Evolutionary conservation across 2,113 vertebrate species (phyloP), one percentile per base, ranked within the genome.

Genomic region (Aldabrachelys gigantea): DNA sequence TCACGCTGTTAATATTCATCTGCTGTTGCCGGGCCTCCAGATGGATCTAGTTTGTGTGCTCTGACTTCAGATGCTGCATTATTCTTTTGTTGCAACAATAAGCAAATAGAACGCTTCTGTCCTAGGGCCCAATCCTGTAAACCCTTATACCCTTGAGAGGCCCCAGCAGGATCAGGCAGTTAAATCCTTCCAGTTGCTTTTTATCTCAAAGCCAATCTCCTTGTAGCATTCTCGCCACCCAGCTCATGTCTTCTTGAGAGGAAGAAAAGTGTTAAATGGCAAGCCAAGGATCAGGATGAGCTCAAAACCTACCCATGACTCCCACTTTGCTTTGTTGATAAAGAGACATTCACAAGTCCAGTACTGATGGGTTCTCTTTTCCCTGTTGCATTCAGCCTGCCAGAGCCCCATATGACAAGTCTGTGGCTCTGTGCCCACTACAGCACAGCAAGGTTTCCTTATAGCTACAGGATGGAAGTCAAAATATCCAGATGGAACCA

Each of bases 1-100:
- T 80, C 79, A 35, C 52, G 49, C 82, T 85, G 90, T 97, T 97
- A 96, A 94, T 87, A 97, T 97, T 97, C 97, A 88, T 91, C 85
- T 89, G 78, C 80, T 91, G 85, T 95, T 89, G 89, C 93, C 81
- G 90, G 94, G 92, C 84, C 81, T 92, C 80, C 90, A 59, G 91
- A 90, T 17, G 92, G 89, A 94, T 89, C 80, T 35, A 87, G 94
- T 93, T 4, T 2, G 35, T 96, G 90, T 87, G 90, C 96, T 93
- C 69, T 79, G 94, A 89, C 94, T 87, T 91, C 72, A 19, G 17
- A 49, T 0, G 59, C 95, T 59, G 95, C 49, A 72, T 95, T 92
- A 54, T 94, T 35, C 85, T 94, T 86, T 52, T 89, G 86, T 50
- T 50, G 10, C 84, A 27, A 22, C 80, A 79, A 3, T 16, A 85